phyloP scores from a whole-genome alignment of 2,797 vertebrate genomes.

The Anableps anableps region DNA sequence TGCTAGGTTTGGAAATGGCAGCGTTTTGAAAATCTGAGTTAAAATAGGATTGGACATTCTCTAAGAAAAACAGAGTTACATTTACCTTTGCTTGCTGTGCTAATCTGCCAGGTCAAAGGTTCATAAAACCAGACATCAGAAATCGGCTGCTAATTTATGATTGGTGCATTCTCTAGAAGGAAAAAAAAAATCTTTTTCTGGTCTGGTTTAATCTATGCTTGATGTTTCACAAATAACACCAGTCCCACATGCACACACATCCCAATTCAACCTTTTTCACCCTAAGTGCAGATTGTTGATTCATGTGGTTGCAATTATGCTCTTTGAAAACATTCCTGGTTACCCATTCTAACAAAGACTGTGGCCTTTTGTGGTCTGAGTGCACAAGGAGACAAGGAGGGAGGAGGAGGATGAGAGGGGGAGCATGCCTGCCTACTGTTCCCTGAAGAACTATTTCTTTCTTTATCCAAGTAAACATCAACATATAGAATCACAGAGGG shows the following conservation, averaged over 20 bases:
- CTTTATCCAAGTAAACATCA: constrained; percentile 54
- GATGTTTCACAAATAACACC: constrained; percentile 3
- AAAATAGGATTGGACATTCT: background rate
- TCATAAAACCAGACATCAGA: background rate
- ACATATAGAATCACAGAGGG: constrained; percentile 40
- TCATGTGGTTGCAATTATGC: constrained; percentile 78
- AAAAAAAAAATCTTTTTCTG: constrained; percentile 1
- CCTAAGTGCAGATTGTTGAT: constrained; percentile 61
- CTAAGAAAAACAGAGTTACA: background rate
- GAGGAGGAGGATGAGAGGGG: constrained; percentile 7
- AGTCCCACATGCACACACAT: constrained; percentile 14
- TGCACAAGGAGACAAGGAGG: constrained; percentile 16
- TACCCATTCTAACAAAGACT: constrained; percentile 67
- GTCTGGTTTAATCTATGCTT: background rate
- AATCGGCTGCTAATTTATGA: background rate
- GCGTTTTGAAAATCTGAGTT: background rate
- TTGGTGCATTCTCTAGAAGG: background rate
- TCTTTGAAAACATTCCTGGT: constrained; percentile 70
- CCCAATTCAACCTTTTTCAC: constrained; percentile 51
- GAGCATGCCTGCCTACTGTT: constrained; percentile 47
- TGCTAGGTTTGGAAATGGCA: background rate
- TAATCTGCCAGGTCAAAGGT: background rate
- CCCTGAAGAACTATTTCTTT: constrained; percentile 37
- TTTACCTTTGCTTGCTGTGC: background rate
- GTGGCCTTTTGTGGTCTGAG: constrained; percentile 64